Evolutionary conservation across 92 coral and sea anemone genomes (phyloP), one percentile per base, ranked within the genome.

Genomic region (Porites evermanni): DNA sequence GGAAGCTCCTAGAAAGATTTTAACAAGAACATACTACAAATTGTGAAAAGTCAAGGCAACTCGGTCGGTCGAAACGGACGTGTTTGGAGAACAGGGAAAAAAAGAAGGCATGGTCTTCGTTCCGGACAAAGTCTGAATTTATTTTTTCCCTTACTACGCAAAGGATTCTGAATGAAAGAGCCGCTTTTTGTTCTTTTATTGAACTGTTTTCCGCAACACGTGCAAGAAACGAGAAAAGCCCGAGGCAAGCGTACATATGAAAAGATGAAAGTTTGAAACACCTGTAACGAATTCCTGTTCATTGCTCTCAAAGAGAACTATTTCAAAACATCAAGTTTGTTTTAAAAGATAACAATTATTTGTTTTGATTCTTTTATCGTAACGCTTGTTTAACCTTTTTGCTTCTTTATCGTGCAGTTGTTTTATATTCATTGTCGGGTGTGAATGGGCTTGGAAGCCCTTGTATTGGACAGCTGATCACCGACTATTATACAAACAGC

Each of bases 291-390:
- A 74, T 74, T 74, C 18, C 78, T 20, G 64, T 74, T 17, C 60
- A 17, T 1, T 50, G 63, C 63, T 73, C 29, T 73, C 77, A 19
- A 47, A 47, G 64, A 63, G 18, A 64, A 50, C 69, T 38, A 56
- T 78, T 64, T 79, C 61, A 66, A 78, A 79, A 79, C 74, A 50
- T 66, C 16, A 79, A 14, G 84, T 53, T 79, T 67, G 84, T 52
- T 79, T 79, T 79, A 8, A 11, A 24, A 79, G 6, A 59, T 67
- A 79, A 79, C 84, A 79, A 79, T 79, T 18, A 51, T 66, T 53
- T 79, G 75, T 79, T 79, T 52, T 51, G n/a, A 68, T 79, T 79
- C 72, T 44, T 38, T 64, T 16, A 19, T 24, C 13, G 14, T 19
- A 10, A 78, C 17, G 23, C 13, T 67, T 56, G 12, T 11, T 54